Evolutionary conservation across 2,888 invertebrate species (phyloP), one percentile per base, ranked within the genome.

Genomic region (Synanthedon vespiformis): DNA sequence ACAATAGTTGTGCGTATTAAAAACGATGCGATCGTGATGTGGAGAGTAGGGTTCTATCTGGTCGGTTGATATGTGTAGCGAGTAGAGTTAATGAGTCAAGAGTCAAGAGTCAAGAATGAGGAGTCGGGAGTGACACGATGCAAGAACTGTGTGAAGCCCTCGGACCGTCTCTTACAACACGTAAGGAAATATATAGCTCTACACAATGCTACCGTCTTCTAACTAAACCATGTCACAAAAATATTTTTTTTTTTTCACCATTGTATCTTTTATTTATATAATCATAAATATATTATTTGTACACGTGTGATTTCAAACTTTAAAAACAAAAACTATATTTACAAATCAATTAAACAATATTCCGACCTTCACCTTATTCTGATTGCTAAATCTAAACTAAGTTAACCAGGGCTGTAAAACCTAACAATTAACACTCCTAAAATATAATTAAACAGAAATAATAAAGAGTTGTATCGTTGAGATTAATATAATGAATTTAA

Each of bases 151-250:
- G 77, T 81, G 77, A 84, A 83, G 79, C 74, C 79, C 73, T 55
- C 58, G 55, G 67, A 70, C 67, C 67, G 61, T 68, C 63, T 64
- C 61, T 57, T 67, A 68, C 66, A 72, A 74, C 72, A 72, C 68
- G 54, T 61, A 70, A 68, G 55, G 64, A 80, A 76, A 66, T 68
- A 72, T 77, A 83, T 79, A 78, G 70, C 69, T 68, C 67, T 65
- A 65, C 62, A 68, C 62, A 68, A 67, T 57, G 70, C 68, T 62
- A 69, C 69, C 71, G 74, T 68, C 59, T 64, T 68, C 66, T 71
- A 69, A 68, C 67, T 70, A 67, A 74, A 83, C 83, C 84, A 81
- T 82, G 84, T 84, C 86, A 83, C 83, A 83, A 86, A 80, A 86
- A 82, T 83, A 84, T 22, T 22, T 78, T 77, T 68, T 71, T n/a